These are phyloP conservation scores for Sclerodermus sp. DNA, from an alignment of 2,888 invertebrate species.

Conservation along the genomic window DNA sequence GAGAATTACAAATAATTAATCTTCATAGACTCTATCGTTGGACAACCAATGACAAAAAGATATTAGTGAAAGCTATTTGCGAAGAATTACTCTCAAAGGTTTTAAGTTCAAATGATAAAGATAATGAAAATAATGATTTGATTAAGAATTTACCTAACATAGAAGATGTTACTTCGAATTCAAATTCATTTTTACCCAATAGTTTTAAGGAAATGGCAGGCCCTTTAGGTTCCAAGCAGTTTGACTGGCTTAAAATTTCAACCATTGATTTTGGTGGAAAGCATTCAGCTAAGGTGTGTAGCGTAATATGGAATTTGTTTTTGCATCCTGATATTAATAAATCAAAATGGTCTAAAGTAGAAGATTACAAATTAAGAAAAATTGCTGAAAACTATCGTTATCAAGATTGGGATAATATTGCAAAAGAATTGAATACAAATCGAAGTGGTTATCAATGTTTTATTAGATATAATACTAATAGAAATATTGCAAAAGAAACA, in stretches of 20 bases:
- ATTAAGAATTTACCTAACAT: too few relatives aligned
- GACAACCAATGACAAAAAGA: slow-evolving; percentile 63
- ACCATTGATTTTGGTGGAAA: slow-evolving; percentile 58
- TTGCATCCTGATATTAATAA: slow-evolving; percentile 71
- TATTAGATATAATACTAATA: slow-evolving; percentile 65
- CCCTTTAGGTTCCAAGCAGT: slow-evolving; percentile 44
- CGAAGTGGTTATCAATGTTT: slow-evolving; percentile 73
- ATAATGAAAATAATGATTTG: neutral
- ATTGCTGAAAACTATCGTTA: slow-evolving; percentile 56
- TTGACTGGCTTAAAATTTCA: slow-evolving; percentile 66
- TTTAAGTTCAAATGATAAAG: neutral
- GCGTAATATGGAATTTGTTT: slow-evolving; percentile 72
- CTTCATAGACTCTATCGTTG: slow-evolving; percentile 47
- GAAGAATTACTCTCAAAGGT: slow-evolving; percentile 33
- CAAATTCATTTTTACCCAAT: slow-evolving; percentile 16
- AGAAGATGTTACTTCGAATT: neutral
- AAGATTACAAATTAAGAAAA: slow-evolving; percentile 57
- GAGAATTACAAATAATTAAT: slow-evolving; percentile 44
- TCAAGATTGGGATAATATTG: slow-evolving; percentile 72
- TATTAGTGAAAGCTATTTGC: slow-evolving; percentile 60
- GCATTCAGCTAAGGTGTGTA: slow-evolving; percentile 68
- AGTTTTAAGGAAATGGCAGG: slow-evolving; percentile 36
- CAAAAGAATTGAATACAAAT: slow-evolving; percentile 61
- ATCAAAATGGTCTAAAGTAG: slow-evolving; percentile 59
- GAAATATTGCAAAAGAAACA: slow-evolving; percentile 41